A percentile compares a stretch with the other conserved stretches of the same genome.
These are phyloP conservation scores for Cranoglanis bouderius DNA, from an alignment of 2,113 vertebrate species.

Conservation along the genomic window DNA sequence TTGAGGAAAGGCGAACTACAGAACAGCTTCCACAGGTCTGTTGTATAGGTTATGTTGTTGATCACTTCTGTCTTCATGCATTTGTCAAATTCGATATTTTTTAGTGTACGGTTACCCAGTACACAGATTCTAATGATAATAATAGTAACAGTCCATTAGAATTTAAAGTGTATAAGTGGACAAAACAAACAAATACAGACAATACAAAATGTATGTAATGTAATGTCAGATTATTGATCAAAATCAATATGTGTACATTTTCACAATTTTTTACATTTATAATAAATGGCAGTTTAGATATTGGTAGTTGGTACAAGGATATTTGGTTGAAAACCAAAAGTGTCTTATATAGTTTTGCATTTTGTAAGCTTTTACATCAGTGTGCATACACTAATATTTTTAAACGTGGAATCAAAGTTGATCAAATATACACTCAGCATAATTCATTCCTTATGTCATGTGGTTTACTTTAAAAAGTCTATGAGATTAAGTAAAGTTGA, in stretches of 20 bases:
- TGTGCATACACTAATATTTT: neutral
- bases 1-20: slow-evolving; percentile 70
- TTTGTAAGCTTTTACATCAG: neutral
- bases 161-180: neutral
- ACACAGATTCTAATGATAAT: slow-evolving; percentile 80
- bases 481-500: neutral
- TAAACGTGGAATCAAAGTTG: neutral
- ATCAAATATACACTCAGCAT: neutral
- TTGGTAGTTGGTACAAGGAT: neutral
- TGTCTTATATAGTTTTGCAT: neutral
- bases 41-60: slow-evolving; percentile 70
- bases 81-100: slow-evolving; percentile 70
- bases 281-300: neutral
- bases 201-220: neutral
- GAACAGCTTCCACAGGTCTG: slow-evolving; percentile 78
- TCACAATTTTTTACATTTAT: neutral
- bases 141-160: neutral
- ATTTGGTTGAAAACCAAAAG: neutral
- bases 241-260: neutral
- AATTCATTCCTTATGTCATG: neutral
- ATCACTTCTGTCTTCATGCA: slow-evolving; percentile 75
- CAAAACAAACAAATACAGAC: neutral
- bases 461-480: neutral
- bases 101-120: slow-evolving; percentile 85
- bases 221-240: neutral